Percentiles rank a stretch among this genome's conserved stretches.
Conservation (phyloP, 1,140 invertebrate species). For the Nylanderia fulva region DNA sequence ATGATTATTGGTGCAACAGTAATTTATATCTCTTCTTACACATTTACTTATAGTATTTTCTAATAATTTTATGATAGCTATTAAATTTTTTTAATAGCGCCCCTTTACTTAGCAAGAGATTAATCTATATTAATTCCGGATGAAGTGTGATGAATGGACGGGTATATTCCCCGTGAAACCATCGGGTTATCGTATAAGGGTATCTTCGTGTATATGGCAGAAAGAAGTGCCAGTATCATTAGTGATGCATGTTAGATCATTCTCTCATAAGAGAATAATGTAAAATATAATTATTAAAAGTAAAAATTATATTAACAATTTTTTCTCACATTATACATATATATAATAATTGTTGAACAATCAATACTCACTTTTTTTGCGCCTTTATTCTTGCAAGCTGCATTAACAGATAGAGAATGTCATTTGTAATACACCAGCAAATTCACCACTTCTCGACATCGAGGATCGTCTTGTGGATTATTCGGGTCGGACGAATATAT, state of each 20-base stretch:
- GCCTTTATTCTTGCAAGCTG: too few relatives aligned
- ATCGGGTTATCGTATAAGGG: neutral
- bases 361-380: neutral
- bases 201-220: neutral
- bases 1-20: neutral
- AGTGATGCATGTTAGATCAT: neutral
- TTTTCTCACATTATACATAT: too few relatives aligned
- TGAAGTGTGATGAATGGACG: slow-evolving; percentile 35
- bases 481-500: slow-evolving; percentile 10
- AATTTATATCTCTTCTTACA: slow-evolving; percentile 6
- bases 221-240: neutral
- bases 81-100: slow-evolving; percentile 8
- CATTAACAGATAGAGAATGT: neutral
- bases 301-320: neutral
- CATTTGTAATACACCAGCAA: neutral
- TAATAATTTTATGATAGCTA: slow-evolving; percentile 43
- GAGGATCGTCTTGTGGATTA: neutral
- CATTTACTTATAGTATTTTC: slow-evolving; percentile 13
- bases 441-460: neutral
- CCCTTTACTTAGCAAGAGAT: slow-evolving; percentile 15
- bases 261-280: neutral
- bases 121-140: slow-evolving; percentile 49
- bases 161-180: neutral
- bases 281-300: slow-evolving; percentile 11
- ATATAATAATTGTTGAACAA: neutral